Evolutionary conservation across 2,888 invertebrate species (phyloP).

Genomic region (Xestia sexstrigata): DNA sequence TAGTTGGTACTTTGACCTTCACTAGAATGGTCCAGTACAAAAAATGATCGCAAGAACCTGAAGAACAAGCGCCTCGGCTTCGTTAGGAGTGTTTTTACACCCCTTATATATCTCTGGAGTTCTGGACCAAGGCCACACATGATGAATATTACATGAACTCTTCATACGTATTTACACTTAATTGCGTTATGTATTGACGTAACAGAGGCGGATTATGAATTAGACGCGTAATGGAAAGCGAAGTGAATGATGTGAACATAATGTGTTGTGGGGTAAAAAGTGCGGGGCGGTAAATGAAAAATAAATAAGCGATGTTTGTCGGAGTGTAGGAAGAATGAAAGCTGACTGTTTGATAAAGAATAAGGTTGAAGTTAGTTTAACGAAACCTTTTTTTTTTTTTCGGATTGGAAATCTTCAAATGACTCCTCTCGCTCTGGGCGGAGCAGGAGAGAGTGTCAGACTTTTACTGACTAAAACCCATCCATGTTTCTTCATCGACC

Average conservation of each 20-base stretch:
- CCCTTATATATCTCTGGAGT: background rate
- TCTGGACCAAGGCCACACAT: slow-evolving; percentile 39
- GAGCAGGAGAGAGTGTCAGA: no score
- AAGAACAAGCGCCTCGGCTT: background rate
- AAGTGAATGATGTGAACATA: slow-evolving; percentile 43
- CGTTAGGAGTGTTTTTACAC: background rate
- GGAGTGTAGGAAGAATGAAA: background rate
- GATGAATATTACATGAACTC: slow-evolving; percentile 59
- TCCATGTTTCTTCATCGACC: no score
- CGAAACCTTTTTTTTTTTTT: no score
- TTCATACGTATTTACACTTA: slow-evolving; percentile 47
- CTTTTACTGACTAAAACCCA: no score
- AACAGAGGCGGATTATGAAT: slow-evolving; percentile 47
- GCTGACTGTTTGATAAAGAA: background rate
- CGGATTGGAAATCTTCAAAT: no score
- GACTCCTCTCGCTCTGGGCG: no score
- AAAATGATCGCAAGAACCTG: background rate
- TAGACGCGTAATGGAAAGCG: slow-evolving; percentile 48
- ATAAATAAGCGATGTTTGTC: slow-evolving; percentile 39
- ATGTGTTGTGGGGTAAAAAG: slow-evolving; percentile 26
- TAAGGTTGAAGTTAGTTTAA: no score
- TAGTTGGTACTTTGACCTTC: background rate
- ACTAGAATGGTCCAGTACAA: background rate
- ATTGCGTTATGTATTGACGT: slow-evolving; percentile 51
- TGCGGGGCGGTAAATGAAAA: slow-evolving; percentile 14